Evolutionary conservation across 1,140 invertebrate species (phyloP).

Genomic region (Zaprionus davidi): DNA sequence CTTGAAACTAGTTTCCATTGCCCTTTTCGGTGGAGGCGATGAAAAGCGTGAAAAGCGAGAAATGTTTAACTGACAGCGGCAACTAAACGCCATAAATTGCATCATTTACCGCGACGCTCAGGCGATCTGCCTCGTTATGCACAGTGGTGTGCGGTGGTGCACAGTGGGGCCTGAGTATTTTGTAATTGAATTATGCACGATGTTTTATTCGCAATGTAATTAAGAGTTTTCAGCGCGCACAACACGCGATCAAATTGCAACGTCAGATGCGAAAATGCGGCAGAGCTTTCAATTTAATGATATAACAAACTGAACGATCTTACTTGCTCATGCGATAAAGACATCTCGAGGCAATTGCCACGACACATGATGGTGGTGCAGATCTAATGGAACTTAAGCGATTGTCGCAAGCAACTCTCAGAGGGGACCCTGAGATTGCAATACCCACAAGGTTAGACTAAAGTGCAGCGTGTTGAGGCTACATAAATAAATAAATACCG

Average conservation of each 20-base stretch:
- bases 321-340: conserved; percentile 52
- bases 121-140: conserved; percentile 35
- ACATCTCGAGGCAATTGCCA: conserved; percentile 39
- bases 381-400: not conserved
- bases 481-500: conserved; percentile 9
- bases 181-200: conserved; percentile 70
- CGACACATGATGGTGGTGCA: conserved; percentile 30
- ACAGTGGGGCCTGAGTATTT: conserved; percentile 52
- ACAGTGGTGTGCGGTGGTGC: conserved; percentile 11
- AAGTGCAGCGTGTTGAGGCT: conserved; percentile 14
- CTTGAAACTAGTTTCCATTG: conserved; percentile 25
- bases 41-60: conserved; percentile 17
- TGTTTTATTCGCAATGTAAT: conserved; percentile 51
- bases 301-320: conserved; percentile 77
- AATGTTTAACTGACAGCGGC: conserved; percentile 19
- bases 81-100: conserved; percentile 40
- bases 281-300: conserved; percentile 53
- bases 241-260: conserved; percentile 58
- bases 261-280: conserved; percentile 22
- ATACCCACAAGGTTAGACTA: conserved; percentile 32
- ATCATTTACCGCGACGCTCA: conserved; percentile 16
- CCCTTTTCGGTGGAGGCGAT: conserved; percentile 14
- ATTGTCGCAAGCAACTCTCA: not conserved
- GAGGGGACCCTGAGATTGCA: conserved; percentile 19
- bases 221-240: conserved; percentile 39